These are phyloP conservation scores for Acleris holmiana DNA, from an alignment of 2,888 invertebrate genomes.

Conservation along the genomic window DNA sequence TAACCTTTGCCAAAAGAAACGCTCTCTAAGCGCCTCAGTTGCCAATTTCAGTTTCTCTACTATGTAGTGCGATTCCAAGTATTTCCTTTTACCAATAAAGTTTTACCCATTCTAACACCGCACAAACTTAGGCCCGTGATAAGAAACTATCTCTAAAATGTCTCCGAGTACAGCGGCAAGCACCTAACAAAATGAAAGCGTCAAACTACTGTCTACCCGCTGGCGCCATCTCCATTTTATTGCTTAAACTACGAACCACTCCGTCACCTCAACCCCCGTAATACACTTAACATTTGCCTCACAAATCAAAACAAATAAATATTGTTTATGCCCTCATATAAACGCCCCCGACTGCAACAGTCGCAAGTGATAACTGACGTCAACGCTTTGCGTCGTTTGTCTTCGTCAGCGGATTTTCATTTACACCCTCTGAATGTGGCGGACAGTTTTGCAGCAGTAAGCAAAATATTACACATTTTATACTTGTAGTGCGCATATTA, in stretches of 20 bases:
- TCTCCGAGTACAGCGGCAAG: too few relatives aligned
- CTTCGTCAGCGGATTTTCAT: constrained; percentile 49
- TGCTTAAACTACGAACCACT: neutral
- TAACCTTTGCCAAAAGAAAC: too few relatives aligned
- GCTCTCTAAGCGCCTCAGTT: too few relatives aligned
- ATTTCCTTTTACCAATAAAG: too few relatives aligned
- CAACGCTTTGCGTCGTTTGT: constrained; percentile 52
- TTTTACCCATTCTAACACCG: too few relatives aligned
- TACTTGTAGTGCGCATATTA: too few relatives aligned
- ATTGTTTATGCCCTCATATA: constrained; percentile 18
- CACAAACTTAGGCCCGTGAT: too few relatives aligned
- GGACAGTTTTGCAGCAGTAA: constrained; percentile 20
- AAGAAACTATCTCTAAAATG: too few relatives aligned
- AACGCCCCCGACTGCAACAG: constrained; percentile 14
- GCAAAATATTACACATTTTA: neutral
- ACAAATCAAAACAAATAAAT: constrained; percentile 37
- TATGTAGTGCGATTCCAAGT: too few relatives aligned
- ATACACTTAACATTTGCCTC: constrained; percentile 23
- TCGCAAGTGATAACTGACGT: constrained; percentile 33
- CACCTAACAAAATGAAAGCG: too few relatives aligned
- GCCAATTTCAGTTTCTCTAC: too few relatives aligned
- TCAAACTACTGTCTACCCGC: neutral
- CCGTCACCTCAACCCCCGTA: neutral
- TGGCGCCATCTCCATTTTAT: constrained; percentile 1
- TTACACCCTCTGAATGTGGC: constrained; percentile 45